phyloP scores from a whole-genome alignment of 2,797 vertebrate genomes.

The Morus bassanus region DNA sequence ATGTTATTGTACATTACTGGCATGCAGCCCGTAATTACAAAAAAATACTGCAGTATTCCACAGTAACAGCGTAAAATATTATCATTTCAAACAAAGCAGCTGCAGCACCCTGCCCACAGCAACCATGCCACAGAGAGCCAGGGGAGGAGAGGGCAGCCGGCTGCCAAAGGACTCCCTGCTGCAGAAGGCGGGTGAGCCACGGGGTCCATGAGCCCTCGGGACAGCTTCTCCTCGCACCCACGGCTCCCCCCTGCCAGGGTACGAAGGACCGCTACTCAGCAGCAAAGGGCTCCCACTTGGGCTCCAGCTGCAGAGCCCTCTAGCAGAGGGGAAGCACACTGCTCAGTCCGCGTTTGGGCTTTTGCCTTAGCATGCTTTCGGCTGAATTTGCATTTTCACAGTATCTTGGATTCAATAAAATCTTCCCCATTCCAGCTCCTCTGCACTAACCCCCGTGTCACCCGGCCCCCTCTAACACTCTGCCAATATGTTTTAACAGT shows the following conservation, averaged over 20 bases:
- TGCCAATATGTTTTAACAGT: not conserved
- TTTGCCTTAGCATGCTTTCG: not conserved
- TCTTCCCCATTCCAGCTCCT: not conserved
- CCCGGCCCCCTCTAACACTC: rapidly evolving
- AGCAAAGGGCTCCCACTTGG: not conserved
- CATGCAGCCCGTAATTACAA: slow-evolving; percentile 20
- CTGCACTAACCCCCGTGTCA: not conserved
- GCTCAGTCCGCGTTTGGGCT: not conserved
- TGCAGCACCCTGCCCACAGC: not conserved
- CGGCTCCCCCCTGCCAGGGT: rapidly evolving
- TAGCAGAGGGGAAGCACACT: not conserved
- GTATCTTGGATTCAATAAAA: not conserved
- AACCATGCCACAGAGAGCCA: rapidly evolving
- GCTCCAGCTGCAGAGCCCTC: not conserved
- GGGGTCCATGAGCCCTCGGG: not conserved
- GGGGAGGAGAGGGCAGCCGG: not conserved
- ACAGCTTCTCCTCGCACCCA: rapidly evolving
- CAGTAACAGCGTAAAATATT: slow-evolving; percentile 31
- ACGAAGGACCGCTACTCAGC: not conserved
- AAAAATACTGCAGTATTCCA: slow-evolving; percentile 55
- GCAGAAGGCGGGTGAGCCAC: not conserved
- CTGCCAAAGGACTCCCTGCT: not conserved
- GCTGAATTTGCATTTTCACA: not conserved
- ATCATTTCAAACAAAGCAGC: slow-evolving; percentile 40
- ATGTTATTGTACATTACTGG: slow-evolving; percentile 58